A percentile compares a stretch with the other conserved stretches of the same genome.
These are phyloP conservation scores for Zootoca vivipara DNA, from an alignment of 2,113 vertebrate species.

Conservation along the genomic window DNA sequence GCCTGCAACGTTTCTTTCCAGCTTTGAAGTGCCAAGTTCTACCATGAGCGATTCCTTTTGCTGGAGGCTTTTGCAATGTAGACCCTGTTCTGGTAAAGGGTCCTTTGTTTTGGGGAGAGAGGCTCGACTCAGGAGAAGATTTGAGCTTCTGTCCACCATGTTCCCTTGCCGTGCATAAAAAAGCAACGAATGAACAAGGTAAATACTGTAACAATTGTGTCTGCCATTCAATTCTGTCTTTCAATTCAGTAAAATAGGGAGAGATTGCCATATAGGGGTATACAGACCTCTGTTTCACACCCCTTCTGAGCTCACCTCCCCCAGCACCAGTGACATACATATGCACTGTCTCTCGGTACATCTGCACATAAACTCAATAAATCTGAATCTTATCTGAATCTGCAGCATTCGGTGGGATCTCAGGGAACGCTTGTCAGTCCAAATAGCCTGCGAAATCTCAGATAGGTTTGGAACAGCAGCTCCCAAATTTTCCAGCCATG, in stretches of 20 bases:
- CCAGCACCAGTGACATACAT: slow-evolving; percentile 23
- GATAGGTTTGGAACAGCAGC: slow-evolving; percentile 52
- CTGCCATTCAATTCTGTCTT: slow-evolving; percentile 65
- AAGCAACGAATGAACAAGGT: background rate
- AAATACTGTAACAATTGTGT: slow-evolving; percentile 21
- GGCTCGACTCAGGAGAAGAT: background rate
- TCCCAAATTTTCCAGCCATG: slow-evolving; percentile 53
- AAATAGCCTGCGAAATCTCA: slow-evolving; percentile 70
- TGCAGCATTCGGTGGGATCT: slow-evolving; percentile 59
- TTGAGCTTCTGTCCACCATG: background rate
- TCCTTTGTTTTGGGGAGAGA: background rate
- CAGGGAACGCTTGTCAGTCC: slow-evolving; percentile 53
- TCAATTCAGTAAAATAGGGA: slow-evolving; percentile 50
- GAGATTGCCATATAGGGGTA: slow-evolving; percentile 75
- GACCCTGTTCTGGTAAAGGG: background rate
- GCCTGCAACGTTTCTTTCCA: slow-evolving; percentile 13
- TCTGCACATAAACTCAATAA: slow-evolving; percentile 68
- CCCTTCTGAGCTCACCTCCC: slow-evolving; percentile 37
- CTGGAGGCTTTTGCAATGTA: background rate
- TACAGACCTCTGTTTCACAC: slow-evolving; percentile 62
- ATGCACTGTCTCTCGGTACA: background rate
- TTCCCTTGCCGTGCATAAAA: background rate
- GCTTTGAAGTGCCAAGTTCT: slow-evolving; percentile 23
- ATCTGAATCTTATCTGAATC: slow-evolving; percentile 74
- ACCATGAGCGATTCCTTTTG: background rate